A percentile compares a stretch with the other conserved stretches of the same genome.
These are phyloP conservation scores for Nezara viridula DNA, from an alignment of 2,888 invertebrate species.

Conservation along the genomic window DNA sequence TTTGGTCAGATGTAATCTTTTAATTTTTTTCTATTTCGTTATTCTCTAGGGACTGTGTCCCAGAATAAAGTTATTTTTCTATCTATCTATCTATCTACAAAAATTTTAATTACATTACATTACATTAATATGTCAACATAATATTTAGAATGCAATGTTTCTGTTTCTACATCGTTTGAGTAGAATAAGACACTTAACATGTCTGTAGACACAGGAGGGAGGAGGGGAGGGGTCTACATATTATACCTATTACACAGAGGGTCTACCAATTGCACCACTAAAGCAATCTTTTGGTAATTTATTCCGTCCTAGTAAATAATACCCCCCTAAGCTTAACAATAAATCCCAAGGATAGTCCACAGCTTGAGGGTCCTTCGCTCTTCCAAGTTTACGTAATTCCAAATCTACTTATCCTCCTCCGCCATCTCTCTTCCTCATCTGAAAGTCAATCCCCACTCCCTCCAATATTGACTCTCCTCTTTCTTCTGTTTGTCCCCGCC, in stretches of 20 bases:
- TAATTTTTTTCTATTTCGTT: too few species aligned
- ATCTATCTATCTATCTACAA: too few species aligned
- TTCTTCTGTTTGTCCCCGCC: not conserved
- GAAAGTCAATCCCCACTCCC: constrained; percentile 36
- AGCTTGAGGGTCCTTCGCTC: not conserved
- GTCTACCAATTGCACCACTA: not conserved
- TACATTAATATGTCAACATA: too few species aligned
- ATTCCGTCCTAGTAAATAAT: not conserved
- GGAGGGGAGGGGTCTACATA: not conserved
- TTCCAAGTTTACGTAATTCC: constrained; percentile 29
- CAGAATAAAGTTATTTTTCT: too few species aligned
- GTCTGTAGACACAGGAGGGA: not conserved
- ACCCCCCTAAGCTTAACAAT: not conserved
- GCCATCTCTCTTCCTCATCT: not conserved
- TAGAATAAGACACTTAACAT: not conserved
- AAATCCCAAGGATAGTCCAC: not conserved
- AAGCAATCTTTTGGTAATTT: not conserved
- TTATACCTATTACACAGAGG: not conserved
- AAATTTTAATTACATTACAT: too few species aligned
- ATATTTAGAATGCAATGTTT: too few species aligned
- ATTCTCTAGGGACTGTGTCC: too few species aligned
- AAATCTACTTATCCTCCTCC: not conserved
- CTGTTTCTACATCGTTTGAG: too few species aligned
- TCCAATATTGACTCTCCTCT: constrained; percentile 3
- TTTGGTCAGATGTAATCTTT: too few species aligned